Evolutionary conservation across 2,888 invertebrate species (phyloP), one percentile per base, ranked within the genome.

Genomic region (Rhopalosiphum nymphaeae): DNA sequence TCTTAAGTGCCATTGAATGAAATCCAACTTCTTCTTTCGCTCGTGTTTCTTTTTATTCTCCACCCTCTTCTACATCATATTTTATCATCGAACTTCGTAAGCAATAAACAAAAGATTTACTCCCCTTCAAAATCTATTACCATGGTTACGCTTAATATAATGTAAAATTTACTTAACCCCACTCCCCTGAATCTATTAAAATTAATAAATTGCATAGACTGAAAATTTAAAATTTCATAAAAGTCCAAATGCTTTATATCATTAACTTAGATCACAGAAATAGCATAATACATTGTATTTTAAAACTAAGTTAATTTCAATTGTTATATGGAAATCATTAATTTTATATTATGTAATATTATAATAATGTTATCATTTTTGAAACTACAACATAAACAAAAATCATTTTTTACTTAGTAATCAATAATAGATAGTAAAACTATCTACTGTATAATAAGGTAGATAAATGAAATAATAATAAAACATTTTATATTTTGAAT

Each of bases 91-190:
- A 89, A 91, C 67, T 49, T 91, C 4, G 13, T 56, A 44, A 1
- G 53, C 29, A 16, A 84, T 56, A 84, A 91, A 91, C 67, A 67
- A 84, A 29, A 26, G 84, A 91, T 56, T 84, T 56, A 42, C 56
- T 42, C 21, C 53, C 53, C 53, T 42, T 46, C 42, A 3, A 56
- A 36, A 84, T 56, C 44, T 85, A 44, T 91, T 85, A 91, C 91
- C 91, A 44, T 44, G n/a, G 84, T 29, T 85, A 56, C 84, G 91
- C 42, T 36, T 61, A 4, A 87, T 25, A 56, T 53, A 10, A 84
- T 84, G n/a, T 90, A 78, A 91, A 53, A 36, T 26, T 42, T 0
- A 26, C 36, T 90, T 78, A 46, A 36, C 5, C n/a, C 36, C 67
- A 13, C 10, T 25, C 29, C 29, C n/a, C n/a, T 44, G 9, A 89